phyloP scores from a whole-genome alignment of 2,797 vertebrate species.

The Poeciliopsis presidionis region DNA sequence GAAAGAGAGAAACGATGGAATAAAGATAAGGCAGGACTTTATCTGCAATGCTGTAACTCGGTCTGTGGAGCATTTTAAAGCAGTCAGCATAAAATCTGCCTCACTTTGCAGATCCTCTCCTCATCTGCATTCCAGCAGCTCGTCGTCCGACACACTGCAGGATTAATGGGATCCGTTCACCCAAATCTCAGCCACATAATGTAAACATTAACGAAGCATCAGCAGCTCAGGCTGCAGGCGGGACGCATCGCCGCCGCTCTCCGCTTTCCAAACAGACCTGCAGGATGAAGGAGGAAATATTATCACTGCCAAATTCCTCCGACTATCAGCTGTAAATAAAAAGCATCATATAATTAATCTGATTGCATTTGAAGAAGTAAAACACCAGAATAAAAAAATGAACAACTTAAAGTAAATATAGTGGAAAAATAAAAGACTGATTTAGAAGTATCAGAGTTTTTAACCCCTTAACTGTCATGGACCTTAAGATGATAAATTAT shows the following conservation, averaged over 20 bases:
- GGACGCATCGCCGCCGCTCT: conserved; percentile 3
- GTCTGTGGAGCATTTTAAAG: conserved; percentile 48
- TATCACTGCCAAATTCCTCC: neutral
- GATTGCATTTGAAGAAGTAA: neutral
- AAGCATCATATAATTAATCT: neutral
- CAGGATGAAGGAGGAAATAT: neutral
- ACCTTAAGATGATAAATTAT: too few species aligned
- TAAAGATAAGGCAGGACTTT: conserved; percentile 32
- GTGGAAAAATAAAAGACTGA: too few species aligned
- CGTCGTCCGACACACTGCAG: conserved; percentile 24
- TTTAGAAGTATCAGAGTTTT: too few species aligned
- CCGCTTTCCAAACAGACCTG: neutral
- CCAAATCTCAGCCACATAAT: conserved; percentile 25
- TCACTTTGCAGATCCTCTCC: conserved; percentile 56
- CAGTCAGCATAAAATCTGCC: conserved; percentile 64
- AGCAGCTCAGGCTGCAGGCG: conserved; percentile 1
- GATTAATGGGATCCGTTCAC: conserved; percentile 18
- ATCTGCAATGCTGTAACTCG: conserved; percentile 64
- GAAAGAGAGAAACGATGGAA: conserved; percentile 17
- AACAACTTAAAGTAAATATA: too few species aligned
- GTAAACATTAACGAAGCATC: conserved; percentile 5
- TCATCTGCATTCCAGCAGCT: conserved; percentile 52
- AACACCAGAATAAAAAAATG: too few species aligned
- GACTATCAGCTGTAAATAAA: neutral
- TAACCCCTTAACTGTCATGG: too few species aligned